phyloP scores from a whole-genome alignment of 2,888 invertebrate genomes.

The Oligia fasciuncula region DNA sequence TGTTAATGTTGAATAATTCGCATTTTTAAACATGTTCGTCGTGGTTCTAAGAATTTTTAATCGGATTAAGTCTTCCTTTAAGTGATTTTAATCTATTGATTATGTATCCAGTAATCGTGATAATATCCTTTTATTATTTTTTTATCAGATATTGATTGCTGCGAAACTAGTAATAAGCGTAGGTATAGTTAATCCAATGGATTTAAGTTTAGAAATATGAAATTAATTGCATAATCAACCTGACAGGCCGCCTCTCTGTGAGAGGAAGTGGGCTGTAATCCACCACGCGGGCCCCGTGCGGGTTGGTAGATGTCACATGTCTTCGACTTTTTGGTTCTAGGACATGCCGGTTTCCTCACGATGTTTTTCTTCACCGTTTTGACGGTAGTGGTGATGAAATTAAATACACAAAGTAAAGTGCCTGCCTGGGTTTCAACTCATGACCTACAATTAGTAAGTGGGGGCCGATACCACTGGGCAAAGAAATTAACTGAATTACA shows the following conservation, averaged over 20 bases:
- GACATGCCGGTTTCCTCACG: neutral
- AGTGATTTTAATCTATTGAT: neutral
- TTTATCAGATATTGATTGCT: neutral
- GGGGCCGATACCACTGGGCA: neutral
- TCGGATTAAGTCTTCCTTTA: constrained; percentile 8
- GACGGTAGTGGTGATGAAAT: neutral
- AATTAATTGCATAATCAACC: neutral
- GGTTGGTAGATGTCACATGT: neutral
- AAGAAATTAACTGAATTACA: neutral
- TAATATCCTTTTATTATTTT: neutral
- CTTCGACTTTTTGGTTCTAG: neutral
- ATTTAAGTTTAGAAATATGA: neutral
- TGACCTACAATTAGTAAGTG: neutral
- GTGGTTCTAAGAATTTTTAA: constrained; percentile 24
- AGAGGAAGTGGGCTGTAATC: neutral
- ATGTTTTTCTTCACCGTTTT: neutral
- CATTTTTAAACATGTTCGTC: constrained; percentile 32
- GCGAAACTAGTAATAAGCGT: neutral
- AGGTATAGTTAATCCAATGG: neutral
- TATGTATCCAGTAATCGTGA: neutral
- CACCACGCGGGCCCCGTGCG: neutral
- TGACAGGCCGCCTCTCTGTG: neutral
- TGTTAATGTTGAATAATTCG: constrained; percentile 48
- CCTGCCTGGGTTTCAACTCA: neutral
- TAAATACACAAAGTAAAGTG: neutral